Conservation (phyloP, 2,113 vertebrate genomes). For the Corythaeola cristata region DNA sequence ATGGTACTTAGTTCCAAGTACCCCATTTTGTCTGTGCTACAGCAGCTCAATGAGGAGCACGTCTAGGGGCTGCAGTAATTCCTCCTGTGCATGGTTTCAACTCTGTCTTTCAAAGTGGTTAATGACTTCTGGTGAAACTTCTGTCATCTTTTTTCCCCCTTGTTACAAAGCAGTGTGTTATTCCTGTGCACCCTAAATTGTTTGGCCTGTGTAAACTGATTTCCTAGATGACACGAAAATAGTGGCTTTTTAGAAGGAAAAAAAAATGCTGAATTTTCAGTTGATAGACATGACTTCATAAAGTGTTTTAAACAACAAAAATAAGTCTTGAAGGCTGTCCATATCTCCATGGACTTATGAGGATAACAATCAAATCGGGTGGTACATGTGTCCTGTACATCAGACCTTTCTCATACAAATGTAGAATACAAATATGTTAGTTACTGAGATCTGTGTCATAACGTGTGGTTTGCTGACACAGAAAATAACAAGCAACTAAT, state of each 20-base stretch:
- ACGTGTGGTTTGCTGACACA: not conserved
- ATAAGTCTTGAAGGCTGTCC: not conserved
- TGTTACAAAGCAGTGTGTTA: not conserved
- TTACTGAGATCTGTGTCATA: not conserved
- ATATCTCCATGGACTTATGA: rapidly evolving
- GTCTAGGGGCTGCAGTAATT: not conserved
- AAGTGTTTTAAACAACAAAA: not conserved
- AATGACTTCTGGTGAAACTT: not conserved
- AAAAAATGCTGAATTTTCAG: not conserved
- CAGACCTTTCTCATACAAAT: not conserved
- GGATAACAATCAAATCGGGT: not conserved
- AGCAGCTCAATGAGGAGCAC: not conserved
- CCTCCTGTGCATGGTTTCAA: not conserved
- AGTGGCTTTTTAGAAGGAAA: not conserved
- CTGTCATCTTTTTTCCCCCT: not conserved
- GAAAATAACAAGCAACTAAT: not conserved
- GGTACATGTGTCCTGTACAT: rapidly evolving
- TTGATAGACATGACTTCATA: not conserved
- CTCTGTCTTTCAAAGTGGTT: not conserved
- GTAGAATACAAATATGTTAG: not conserved
- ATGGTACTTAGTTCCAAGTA: not conserved
- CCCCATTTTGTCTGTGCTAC: rapidly evolving
- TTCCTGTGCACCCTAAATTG: not conserved
- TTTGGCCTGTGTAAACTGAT: not conserved
- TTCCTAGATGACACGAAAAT: not conserved